These are phyloP conservation scores for Cavia aperea DNA, from an alignment of 2,113 vertebrate species.

Conservation along the genomic window DNA sequence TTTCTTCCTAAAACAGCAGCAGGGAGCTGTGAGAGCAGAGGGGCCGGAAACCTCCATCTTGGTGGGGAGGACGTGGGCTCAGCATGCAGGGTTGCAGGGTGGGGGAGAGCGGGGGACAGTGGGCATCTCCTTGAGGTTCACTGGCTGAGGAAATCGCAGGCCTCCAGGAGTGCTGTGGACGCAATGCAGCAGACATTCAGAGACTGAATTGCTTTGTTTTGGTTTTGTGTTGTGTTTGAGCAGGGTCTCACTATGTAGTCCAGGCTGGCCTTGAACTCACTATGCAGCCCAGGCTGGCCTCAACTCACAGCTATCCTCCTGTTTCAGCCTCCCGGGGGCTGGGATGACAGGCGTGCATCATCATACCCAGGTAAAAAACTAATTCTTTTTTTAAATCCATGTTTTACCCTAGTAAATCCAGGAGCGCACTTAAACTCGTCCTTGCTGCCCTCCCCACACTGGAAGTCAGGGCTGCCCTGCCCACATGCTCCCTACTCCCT, in stretches of 20 bases:
- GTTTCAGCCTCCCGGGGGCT: not conserved
- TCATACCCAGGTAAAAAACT: not conserved
- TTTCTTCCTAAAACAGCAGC: conserved; percentile 30
- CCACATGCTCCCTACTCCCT: rapidly evolving
- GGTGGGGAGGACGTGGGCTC: not conserved
- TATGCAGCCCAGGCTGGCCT: not conserved
- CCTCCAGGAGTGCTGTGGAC: conserved; percentile 52
- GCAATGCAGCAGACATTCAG: not conserved
- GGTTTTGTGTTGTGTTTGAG: not conserved
- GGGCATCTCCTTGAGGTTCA: not conserved
- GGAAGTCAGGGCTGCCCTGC: not conserved
- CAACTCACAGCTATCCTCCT: not conserved
- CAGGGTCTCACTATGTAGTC: not conserved
- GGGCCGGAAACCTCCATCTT: not conserved
- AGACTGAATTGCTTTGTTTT: not conserved
- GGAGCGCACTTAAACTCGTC: not conserved
- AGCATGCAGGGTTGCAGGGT: rapidly evolving
- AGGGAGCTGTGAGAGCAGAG: not conserved
- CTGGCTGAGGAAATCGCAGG: conserved; percentile 45
- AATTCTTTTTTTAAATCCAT: not conserved
- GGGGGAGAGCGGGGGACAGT: no score
- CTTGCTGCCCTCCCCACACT: not conserved
- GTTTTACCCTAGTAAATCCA: not conserved
- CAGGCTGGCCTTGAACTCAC: not conserved
- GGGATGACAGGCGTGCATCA: not conserved